Conservation (phyloP, 2,113 vertebrate genomes). For the Pseudolaguvia tuberculata region DNA sequence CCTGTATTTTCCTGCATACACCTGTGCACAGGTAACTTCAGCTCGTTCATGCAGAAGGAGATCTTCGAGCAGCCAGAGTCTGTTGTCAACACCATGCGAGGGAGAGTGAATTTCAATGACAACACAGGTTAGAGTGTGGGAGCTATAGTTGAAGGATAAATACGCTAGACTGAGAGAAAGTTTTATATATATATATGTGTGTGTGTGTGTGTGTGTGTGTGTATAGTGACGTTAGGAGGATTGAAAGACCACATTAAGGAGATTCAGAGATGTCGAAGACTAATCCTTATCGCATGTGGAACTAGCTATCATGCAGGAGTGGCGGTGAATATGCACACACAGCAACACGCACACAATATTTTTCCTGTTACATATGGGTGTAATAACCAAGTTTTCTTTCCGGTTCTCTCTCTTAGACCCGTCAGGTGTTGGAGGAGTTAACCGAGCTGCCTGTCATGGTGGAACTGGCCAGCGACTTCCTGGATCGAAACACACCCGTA, state of each 20-base stretch:
- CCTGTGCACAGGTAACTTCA: slow-evolving; percentile 82
- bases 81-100: slow-evolving; percentile 98
- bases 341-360: not conserved
- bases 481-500: slow-evolving; percentile 96
- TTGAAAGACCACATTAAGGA: slow-evolving; percentile 98
- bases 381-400: not conserved
- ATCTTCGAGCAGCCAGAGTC: slow-evolving; percentile 99
- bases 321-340: slow-evolving; percentile 75
- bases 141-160: not conserved
- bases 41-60: slow-evolving; percentile 99
- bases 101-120: slow-evolving; percentile 93
- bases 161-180: not conserved
- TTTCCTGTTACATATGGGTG: not conserved
- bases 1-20: not conserved
- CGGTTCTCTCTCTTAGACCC: slow-evolving; percentile 72
- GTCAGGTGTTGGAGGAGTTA: slow-evolving; percentile 93
- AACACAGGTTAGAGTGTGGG: slow-evolving; percentile 78
- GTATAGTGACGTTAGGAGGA: slow-evolving; percentile 86
- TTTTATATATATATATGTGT: not conserved
- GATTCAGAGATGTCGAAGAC: slow-evolving; percentile 90
- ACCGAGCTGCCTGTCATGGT: slow-evolving; percentile 97
- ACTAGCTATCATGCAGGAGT: slow-evolving; percentile 95
- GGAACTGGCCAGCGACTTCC: slow-evolving; percentile 94
- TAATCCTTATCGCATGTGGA: slow-evolving; percentile 96
- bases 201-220: slow-evolving; percentile 30